Conservation (phyloP, 2,888 invertebrate genomes). For the Odontothrips loti region DNA sequence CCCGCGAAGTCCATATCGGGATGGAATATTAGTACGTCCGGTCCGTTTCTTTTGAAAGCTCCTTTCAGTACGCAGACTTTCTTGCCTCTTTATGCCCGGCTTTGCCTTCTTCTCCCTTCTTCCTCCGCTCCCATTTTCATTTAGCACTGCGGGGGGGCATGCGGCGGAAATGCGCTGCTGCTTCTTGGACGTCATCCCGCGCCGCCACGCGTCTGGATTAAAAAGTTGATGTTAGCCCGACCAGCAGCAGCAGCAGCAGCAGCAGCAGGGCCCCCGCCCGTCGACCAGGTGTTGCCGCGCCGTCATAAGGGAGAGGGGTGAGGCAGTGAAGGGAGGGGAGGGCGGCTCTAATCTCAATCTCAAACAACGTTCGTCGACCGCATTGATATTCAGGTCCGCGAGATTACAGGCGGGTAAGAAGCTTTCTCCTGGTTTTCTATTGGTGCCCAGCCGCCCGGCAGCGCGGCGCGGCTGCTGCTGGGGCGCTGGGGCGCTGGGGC, state of each 20-base stretch:
- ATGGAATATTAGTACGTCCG: too few species aligned
- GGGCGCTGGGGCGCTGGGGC: background rate
- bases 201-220: background rate
- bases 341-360: background rate
- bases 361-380: constrained; percentile 3
- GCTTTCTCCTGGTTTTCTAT: constrained; percentile 20
- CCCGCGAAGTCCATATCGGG: too few species aligned
- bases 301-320: background rate
- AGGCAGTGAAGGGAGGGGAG: background rate
- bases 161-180: too few species aligned
- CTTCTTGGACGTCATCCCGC: background rate
- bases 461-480: background rate
- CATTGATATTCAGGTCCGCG: constrained; percentile 7
- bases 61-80: too few species aligned
- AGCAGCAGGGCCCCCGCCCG: too few species aligned
- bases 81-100: too few species aligned
- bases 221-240: background rate
- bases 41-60: too few species aligned
- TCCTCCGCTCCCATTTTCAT: too few species aligned
- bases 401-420: constrained; percentile 15
- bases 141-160: too few species aligned
- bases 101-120: too few species aligned
- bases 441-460: background rate
- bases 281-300: background rate
- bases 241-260: background rate